A percentile compares a stretch with the other conserved stretches of the same genome.
phyloP scores from a whole-genome alignment of 2,113 vertebrate species.

The Tragelaphus imberbis region DNA sequence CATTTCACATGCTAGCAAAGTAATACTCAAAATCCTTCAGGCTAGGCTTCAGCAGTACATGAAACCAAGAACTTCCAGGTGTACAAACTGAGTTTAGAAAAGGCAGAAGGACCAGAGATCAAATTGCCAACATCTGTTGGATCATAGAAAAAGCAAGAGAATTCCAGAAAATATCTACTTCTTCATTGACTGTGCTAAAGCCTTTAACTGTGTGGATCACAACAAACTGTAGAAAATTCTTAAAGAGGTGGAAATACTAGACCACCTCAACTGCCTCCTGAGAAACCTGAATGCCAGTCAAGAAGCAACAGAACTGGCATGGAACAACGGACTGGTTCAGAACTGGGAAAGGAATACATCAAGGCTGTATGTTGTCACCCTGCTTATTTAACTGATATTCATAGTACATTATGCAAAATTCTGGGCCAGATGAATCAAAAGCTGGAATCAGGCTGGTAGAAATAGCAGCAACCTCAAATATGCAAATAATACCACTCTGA shows the following conservation, averaged over 20 bases:
- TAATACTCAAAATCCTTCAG: neutral
- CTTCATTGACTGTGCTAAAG: neutral
- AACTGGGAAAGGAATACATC: neutral
- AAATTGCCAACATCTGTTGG: neutral
- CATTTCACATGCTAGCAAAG: neutral
- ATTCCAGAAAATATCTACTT: neutral
- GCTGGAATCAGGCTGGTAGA: neutral
- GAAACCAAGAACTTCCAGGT: neutral
- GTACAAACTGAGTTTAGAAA: neutral
- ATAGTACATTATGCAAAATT: neutral
- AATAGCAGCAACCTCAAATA: neutral
- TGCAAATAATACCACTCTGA: neutral
- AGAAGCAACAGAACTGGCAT: neutral
- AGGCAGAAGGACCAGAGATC: neutral
- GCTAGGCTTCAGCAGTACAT: neutral
- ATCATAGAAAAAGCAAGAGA: neutral
- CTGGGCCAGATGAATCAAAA: neutral
- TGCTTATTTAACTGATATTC: neutral
- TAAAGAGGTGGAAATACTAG: neutral
- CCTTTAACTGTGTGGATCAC: neutral
- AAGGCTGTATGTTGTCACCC: neutral
- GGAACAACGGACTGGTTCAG: neutral
- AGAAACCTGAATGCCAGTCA: neutral
- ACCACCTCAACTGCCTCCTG: neutral
- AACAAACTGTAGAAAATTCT: neutral